phyloP scores from a whole-genome alignment of 2,888 invertebrate genomes.

The Orthosia gracilis region DNA sequence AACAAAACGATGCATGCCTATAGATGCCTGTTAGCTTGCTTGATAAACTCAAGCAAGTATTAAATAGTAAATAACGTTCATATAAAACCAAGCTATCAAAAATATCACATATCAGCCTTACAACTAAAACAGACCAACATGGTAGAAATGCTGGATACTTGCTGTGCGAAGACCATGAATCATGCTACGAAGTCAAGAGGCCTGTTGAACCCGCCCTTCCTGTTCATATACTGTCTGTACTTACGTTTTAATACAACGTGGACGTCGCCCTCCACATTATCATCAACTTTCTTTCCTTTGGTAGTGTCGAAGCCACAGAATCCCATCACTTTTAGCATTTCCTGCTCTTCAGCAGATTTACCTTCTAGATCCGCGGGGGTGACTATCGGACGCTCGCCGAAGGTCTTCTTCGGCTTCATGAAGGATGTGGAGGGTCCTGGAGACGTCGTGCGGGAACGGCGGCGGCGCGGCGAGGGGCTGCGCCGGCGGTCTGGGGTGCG shows the following conservation, averaged over 20 bases:
- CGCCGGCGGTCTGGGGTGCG: constrained; percentile 85
- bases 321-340: constrained; percentile 99
- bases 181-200: constrained; percentile 99
- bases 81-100: constrained; percentile 65
- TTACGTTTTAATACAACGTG: constrained; percentile 99
- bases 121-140: constrained; percentile 59
- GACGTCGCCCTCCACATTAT: constrained; percentile 98
- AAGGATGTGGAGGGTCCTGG: constrained; percentile 84
- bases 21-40: constrained; percentile 27
- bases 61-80: constrained; percentile 54
- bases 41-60: background rate
- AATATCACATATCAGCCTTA: constrained; percentile 76
- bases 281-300: constrained; percentile 98
- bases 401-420: constrained; percentile 83
- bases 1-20: constrained; percentile 23
- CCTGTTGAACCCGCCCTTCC: constrained; percentile 99
- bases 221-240: constrained; percentile 99
- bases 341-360: constrained; percentile 97
- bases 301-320: constrained; percentile 99
- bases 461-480: constrained; percentile 76
- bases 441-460: constrained; percentile 83
- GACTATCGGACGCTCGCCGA: constrained; percentile 92
- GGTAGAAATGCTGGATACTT: constrained; percentile 27
- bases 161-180: constrained; percentile 54
- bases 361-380: constrained; percentile 97